A percentile compares a stretch with the other conserved stretches of the same genome.
phyloP scores from a whole-genome alignment of 92 coral and sea anemone species.

The Pocillopora meandrina region DNA sequence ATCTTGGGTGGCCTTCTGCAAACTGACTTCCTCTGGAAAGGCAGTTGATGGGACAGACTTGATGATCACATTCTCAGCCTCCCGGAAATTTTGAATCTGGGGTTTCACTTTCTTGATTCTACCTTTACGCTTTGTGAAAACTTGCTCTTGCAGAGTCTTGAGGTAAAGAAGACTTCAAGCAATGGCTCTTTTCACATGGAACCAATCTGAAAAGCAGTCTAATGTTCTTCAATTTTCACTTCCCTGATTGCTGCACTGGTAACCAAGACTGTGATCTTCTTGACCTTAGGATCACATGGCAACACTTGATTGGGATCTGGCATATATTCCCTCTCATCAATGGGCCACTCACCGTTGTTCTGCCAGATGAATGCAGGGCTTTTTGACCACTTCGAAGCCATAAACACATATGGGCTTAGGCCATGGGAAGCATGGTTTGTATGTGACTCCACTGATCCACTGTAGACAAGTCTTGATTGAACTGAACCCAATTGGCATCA shows the following conservation, averaged over 20 bases:
- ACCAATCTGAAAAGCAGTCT: too few species aligned
- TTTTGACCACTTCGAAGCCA: neutral
- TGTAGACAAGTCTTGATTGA: conserved; percentile 7
- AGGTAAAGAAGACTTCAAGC: neutral
- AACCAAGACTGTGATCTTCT: conserved; percentile 1
- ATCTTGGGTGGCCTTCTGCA: neutral
- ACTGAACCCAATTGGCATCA: conserved; percentile 9
- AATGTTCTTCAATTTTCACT: neutral
- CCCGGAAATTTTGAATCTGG: neutral
- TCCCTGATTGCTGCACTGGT: neutral
- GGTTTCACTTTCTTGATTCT: neutral
- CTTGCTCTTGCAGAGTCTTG: conserved; percentile 1
- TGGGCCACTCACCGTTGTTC: neutral
- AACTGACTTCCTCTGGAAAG: neutral
- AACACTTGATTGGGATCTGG: too few species aligned
- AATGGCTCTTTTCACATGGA: too few species aligned
- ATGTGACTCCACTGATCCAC: conserved; percentile 9
- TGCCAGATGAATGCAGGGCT: neutral
- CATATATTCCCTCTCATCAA: neutral
- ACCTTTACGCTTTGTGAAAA: neutral
- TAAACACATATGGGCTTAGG: neutral
- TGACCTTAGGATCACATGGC: conserved; percentile 1
- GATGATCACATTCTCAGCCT: conserved; percentile 8
- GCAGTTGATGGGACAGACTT: conserved; percentile 2
- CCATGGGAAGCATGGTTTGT: neutral